phyloP scores from a whole-genome alignment of 1,140 invertebrate genomes.

The Scaptomyza pallida region DNA sequence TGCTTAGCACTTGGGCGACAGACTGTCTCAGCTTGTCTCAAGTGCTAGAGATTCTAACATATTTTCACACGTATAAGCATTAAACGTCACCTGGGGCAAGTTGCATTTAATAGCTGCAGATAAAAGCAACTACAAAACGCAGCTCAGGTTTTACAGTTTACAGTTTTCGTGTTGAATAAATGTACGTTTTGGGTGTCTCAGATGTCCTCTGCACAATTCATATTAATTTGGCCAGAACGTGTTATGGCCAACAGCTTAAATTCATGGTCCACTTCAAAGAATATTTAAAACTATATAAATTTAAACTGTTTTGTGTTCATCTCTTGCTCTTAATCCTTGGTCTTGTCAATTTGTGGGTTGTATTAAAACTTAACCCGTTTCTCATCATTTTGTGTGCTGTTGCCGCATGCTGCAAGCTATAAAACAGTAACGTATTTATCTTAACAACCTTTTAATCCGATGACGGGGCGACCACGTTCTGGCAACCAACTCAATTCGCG shows the following conservation, averaged over 20 bases:
- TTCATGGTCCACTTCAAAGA: background rate
- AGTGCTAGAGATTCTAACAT: slow-evolving; percentile 8
- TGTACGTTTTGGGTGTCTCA: slow-evolving; percentile 25
- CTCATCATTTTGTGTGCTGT: background rate
- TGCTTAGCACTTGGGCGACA: background rate
- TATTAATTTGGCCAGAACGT: slow-evolving; percentile 66
- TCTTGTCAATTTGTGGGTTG: background rate
- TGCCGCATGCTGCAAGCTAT: slow-evolving; percentile 10
- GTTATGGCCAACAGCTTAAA: slow-evolving; percentile 15
- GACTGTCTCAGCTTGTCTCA: background rate
- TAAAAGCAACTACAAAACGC: slow-evolving; percentile 19
- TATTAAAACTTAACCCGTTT: background rate
- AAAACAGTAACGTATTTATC: slow-evolving; percentile 6
- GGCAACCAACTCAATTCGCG: background rate
- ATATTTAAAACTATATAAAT: background rate
- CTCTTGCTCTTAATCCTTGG: background rate
- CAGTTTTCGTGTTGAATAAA: slow-evolving; percentile 1
- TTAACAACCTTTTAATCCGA: slow-evolving; percentile 17
- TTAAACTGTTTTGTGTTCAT: background rate
- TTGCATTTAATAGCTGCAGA: slow-evolving; percentile 18
- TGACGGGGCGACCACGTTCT: background rate
- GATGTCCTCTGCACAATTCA: slow-evolving; percentile 48
- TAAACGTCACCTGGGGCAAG: slow-evolving; percentile 33
- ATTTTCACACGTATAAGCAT: slow-evolving; percentile 27
- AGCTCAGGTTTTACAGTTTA: slow-evolving; percentile 1